Base-by-base conservation (phyloP, 2,113 vertebrate species). In the Actinemys pallida region DNA sequence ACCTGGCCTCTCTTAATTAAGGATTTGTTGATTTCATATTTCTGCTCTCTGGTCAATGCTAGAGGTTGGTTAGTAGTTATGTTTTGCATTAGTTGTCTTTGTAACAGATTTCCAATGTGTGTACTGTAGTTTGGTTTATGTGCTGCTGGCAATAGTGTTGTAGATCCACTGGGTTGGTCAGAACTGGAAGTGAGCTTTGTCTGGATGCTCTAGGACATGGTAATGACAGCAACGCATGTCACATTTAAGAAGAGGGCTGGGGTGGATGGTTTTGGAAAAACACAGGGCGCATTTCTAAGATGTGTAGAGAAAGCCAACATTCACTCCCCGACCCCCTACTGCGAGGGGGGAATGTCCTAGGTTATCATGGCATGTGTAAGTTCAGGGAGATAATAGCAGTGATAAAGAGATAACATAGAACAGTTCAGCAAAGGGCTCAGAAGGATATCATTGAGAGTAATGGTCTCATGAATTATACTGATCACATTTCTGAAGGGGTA, bases 291-390 rank as follows among this genome's bases (percentile, higher is more conserved):
- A 87, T 93, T 95, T 86, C 78, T 52, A 69, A 76, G 27, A 53
- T 52, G 0, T 20, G 89, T 88, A 52, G 78, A 39, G 56, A 91
- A 90, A 93, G 90, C 56, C 35, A 81, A 86, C 84, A 89, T 83
- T 95, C 1, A 88, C 89, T 87, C 92, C 84, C 93, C 84, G 90
- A 96, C 92, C 83, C 52, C 84, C 59, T 86, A 0, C 19, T 88
- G 86, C 93, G 92, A 50, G 42, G 95, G 35, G 22, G 10, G 47
- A n/a, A 31, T 84, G 89, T 76, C 87, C 84, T 89, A 92, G 76
- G 92, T 92, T 95, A 69, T 17, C 93, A 52, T 80, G 82, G 89
- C 78, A 25, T 50, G 42, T 82, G 50, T 89, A 92, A 88, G 90
- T 89, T 86, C n/a, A 79, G 84, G 53, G 50, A 83, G 59, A 7